These are phyloP conservation scores for Pedetes capensis DNA, from an alignment of 2,113 vertebrate species.

Conservation along the genomic window DNA sequence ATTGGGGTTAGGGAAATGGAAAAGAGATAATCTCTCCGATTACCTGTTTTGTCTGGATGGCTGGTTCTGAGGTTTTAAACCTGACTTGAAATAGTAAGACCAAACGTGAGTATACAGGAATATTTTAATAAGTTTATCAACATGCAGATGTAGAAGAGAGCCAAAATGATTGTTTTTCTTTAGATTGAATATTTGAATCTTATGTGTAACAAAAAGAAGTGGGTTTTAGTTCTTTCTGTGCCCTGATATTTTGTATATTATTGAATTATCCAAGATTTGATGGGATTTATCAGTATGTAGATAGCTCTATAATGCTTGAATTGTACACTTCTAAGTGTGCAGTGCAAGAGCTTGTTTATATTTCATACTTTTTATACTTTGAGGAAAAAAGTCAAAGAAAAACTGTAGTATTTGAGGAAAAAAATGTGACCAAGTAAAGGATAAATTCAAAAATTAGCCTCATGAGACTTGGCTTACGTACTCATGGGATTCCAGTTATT, in stretches of 20 bases:
- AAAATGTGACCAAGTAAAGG: constrained; percentile 83
- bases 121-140: constrained; percentile 89
- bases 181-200: constrained; percentile 86
- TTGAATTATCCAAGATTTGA: constrained; percentile 86
- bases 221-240: constrained; percentile 88
- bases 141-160: constrained; percentile 86
- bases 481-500: constrained; percentile 80
- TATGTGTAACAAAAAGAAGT: constrained; percentile 85
- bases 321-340: constrained; percentile 85
- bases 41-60: constrained; percentile 86
- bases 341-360: constrained; percentile 92
- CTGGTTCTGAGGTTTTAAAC: constrained; percentile 85
- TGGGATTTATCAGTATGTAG: constrained; percentile 86
- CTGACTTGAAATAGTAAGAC: constrained; percentile 88
- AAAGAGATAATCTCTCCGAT: constrained; percentile 83
- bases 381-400: constrained; percentile 85
- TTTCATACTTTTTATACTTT: constrained; percentile 97
- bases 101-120: constrained; percentile 88
- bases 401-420: constrained; percentile 83
- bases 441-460: constrained; percentile 79
- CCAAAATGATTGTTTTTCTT: constrained; percentile 87
- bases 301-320: constrained; percentile 87
- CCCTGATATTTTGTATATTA: constrained; percentile 89
- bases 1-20: constrained; percentile 79
- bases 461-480: constrained; percentile 69